Percentiles rank a stretch among this genome's conserved stretches.
These are phyloP conservation scores for Entomyzon cyanotis DNA, from an alignment of 2,113 vertebrate species.

Conservation along the genomic window DNA sequence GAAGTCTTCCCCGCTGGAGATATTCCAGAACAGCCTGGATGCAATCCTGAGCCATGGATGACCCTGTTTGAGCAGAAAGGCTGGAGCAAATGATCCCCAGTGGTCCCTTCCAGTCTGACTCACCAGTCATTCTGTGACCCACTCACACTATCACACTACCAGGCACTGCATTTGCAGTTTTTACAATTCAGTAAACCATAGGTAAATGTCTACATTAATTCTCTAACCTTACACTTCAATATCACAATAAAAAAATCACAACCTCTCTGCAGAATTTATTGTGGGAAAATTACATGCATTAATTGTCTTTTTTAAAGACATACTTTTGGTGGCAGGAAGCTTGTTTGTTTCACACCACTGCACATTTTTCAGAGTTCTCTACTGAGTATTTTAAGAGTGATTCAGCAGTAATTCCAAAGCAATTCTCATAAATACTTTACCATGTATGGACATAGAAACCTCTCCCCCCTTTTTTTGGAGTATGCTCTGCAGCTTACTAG, in stretches of 20 bases:
- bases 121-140: neutral
- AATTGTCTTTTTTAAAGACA: neutral
- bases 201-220: neutral
- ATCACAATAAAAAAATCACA: neutral
- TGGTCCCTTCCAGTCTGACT: neutral
- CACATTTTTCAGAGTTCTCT: neutral
- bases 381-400: slow-evolving; percentile 7
- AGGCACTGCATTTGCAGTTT: neutral
- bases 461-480: neutral
- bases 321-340: neutral
- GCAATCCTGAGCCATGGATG: neutral
- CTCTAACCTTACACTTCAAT: neutral
- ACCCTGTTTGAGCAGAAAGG: neutral
- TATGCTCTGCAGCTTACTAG: neutral
- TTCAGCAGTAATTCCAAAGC: slow-evolving; percentile 48
- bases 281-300: neutral
- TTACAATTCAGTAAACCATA: neutral
- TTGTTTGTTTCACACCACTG: neutral
- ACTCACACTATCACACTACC: neutral
- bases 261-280: neutral
- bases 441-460: slow-evolving; percentile 20
- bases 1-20: neutral
- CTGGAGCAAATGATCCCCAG: neutral
- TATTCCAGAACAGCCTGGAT: neutral
- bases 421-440: slow-evolving; percentile 57